Evolutionary conservation across 2,888 invertebrate genomes (phyloP).

Genomic region (Pollenia griseotomentosa): DNA sequence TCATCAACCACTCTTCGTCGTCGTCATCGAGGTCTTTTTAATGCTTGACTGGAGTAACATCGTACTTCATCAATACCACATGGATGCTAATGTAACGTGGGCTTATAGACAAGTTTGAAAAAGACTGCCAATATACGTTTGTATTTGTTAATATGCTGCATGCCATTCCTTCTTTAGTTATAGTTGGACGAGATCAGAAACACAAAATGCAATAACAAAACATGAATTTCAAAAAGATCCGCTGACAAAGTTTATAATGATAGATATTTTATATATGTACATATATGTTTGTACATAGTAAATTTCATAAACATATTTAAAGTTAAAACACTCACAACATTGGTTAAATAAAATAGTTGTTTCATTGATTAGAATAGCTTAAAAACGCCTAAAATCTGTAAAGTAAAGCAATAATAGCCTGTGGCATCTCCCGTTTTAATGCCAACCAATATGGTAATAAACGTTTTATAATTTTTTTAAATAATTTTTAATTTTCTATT

Average conservation of each 20-base stretch:
- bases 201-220: constrained; percentile 34
- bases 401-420: too few species aligned
- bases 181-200: constrained; percentile 31
- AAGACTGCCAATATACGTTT: constrained; percentile 5
- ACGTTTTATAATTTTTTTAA: too few species aligned
- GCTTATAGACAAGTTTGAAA: constrained; percentile 66
- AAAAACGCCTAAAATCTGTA: too few species aligned
- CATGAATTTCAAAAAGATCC: constrained; percentile 70
- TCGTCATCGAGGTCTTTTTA: constrained; percentile 23
- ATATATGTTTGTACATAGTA: neutral
- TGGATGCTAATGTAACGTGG: constrained; percentile 68
- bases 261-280: constrained; percentile 46
- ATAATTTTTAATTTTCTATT: too few species aligned
- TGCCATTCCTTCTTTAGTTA: constrained; percentile 72
- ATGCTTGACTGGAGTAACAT: constrained; percentile 22
- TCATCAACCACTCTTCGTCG: constrained; percentile 25
- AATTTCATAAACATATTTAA: neutral
- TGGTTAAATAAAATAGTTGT: neutral
- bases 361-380: too few species aligned
- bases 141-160: constrained; percentile 67
- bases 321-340: constrained; percentile 15
- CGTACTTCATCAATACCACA: constrained; percentile 31
- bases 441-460: too few species aligned
- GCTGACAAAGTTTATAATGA: constrained; percentile 65
- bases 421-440: too few species aligned